Evolutionary conservation across 2,888 invertebrate species (phyloP), one percentile per base, ranked within the genome.

Genomic region (Luperina testacea): DNA sequence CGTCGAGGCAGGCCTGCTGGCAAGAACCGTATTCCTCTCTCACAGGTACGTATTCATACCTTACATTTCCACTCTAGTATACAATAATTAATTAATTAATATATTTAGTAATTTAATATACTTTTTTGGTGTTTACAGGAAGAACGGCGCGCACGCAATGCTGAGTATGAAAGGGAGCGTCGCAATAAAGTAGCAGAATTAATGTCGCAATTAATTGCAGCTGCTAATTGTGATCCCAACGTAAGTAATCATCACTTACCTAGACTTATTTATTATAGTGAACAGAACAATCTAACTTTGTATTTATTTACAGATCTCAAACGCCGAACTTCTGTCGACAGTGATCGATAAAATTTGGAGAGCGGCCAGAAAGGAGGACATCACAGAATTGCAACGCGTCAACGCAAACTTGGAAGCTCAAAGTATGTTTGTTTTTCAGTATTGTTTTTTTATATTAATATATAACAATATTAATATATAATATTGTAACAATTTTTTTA

Each of bases 101-200:
- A 13, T 9, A 27, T 42, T 61, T 42, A 42, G 42, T 45, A 45
- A 57, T 6, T 24, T 27, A 13, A 24, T 53, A n/a, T 38, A 70
- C 27, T 42, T 20, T 32, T 3, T 71, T 57, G 24, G 32, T 74
- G 0, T 77, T 80, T 57, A 9, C 67, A 94, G 94, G 91, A 90
- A 57, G 92, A 94, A 74, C 83, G 92, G 1, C 92, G 93, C 3
- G 92, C 93, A 3, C 91, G 94, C 15, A 94, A 94, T 53, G 92
- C 94, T 0, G 91, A 88, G 8, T 94, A 94, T 65, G 94, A 94
- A 76, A 89, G 92, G 57, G 92, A 93, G 84, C 89, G 94, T 20
- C 90, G 94, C 15, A 84, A 87, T 42, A 93, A 92, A 68, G 90
- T 88, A 3, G 90, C 94, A 4, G 90, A 91, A 38, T 92, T 92